Percentiles rank a stretch among this genome's conserved stretches.
Evolutionary conservation across 2,113 vertebrate species (phyloP).

Genomic region (Nothobranchius kuhntae): DNA sequence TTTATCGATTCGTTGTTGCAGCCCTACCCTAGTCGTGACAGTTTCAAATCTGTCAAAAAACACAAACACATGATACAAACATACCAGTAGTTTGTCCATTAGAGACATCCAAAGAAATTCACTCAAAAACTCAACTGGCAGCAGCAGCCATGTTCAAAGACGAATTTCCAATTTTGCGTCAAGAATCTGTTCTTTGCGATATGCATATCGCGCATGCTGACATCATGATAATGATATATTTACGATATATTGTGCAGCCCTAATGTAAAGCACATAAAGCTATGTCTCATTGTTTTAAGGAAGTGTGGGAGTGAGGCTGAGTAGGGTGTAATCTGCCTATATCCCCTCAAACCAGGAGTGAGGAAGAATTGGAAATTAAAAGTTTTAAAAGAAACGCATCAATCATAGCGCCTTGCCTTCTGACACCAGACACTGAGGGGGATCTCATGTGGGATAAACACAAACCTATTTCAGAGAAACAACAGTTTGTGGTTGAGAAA

Average conservation of each 20-base stretch:
- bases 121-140: not conserved
- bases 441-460: not conserved
- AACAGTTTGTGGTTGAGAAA: not conserved
- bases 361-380: no score
- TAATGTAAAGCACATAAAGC: not conserved
- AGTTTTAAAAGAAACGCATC: not conserved
- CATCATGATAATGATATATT: no score
- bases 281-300: not conserved
- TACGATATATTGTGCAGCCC: no score
- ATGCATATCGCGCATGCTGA: no score
- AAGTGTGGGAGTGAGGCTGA: not conserved
- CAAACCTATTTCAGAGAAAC: not conserved
- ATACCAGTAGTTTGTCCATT: slow-evolving; percentile 17
- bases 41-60: slow-evolving; percentile 17
- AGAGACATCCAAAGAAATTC: not conserved
- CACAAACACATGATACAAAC: slow-evolving; percentile 24
- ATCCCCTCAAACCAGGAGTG: not conserved
- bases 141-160: not conserved
- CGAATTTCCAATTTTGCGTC: not conserved
- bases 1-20: no score
- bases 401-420: not conserved
- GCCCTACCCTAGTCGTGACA: not conserved
- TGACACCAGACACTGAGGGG: not conserved
- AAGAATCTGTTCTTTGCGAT: no score
- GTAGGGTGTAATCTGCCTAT: not conserved